Conservation (phyloP, 2,113 vertebrate genomes). For the Lethenteron reissneri region DNA sequence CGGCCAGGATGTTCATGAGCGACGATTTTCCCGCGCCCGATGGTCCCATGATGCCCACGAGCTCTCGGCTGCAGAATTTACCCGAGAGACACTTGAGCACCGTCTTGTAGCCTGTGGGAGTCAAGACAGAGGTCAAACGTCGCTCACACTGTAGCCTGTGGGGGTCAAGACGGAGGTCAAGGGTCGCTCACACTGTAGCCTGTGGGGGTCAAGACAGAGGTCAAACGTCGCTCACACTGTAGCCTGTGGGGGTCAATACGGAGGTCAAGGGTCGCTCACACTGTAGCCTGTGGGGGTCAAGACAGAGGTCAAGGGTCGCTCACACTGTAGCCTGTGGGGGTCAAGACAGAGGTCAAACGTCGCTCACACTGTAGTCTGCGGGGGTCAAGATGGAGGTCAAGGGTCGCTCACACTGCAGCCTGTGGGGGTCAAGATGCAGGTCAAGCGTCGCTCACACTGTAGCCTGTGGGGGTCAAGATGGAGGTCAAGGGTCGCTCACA, state of each 20-base stretch:
- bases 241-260: too few relatives aligned
- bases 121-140: too few relatives aligned
- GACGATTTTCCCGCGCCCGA: slow-evolving; percentile 91
- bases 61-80: slow-evolving; percentile 67
- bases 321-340: neutral
- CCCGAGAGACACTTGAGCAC: slow-evolving; percentile 90
- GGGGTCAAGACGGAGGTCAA: too few relatives aligned
- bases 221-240: too few relatives aligned
- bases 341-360: neutral
- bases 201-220: too few relatives aligned
- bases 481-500: neutral
- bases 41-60: slow-evolving; percentile 95
- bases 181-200: neutral
- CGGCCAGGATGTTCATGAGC: slow-evolving; percentile 88
- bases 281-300: too few relatives aligned
- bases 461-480: neutral
- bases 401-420: neutral
- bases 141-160: too few relatives aligned
- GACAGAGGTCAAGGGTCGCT: too few relatives aligned
- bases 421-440: neutral
- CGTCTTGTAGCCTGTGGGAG: slow-evolving; percentile 61
- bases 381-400: neutral
- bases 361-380: neutral
- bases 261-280: too few relatives aligned
- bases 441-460: neutral